These are phyloP conservation scores for Aproaerema taeniolella DNA, from an alignment of 2,888 invertebrate genomes.

Conservation along the genomic window DNA sequence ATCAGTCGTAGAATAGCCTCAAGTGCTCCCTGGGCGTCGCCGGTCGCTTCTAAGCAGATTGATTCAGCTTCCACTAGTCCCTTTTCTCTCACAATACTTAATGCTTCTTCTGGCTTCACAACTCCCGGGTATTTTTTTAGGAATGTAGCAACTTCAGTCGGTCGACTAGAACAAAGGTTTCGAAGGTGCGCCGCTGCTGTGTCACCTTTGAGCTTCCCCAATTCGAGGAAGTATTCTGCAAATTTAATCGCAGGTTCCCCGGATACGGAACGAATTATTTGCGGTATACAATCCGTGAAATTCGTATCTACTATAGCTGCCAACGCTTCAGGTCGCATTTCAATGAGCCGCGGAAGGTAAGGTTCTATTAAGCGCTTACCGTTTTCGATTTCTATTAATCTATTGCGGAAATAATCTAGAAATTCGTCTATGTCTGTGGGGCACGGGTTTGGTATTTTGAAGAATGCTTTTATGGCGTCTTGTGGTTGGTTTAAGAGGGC, in stretches of 20 bases:
- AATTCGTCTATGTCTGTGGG: conserved; percentile 51
- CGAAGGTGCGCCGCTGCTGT: conserved; percentile 47
- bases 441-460: conserved; percentile 44
- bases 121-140: conserved; percentile 44
- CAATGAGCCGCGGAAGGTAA: conserved; percentile 36
- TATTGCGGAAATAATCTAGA: conserved; percentile 46
- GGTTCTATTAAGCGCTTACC: conserved; percentile 29
- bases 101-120: conserved; percentile 60
- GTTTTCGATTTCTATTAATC: conserved; percentile 31
- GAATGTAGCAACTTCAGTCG: conserved; percentile 41
- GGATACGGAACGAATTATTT: conserved; percentile 28
- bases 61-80: conserved; percentile 52
- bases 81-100: conserved; percentile 42
- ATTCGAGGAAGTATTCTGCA: conserved; percentile 40
- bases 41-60: conserved; percentile 55
- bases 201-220: conserved; percentile 41
- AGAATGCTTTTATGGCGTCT: conserved; percentile 42
- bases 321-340: conserved; percentile 46
- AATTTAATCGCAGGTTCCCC: conserved; percentile 39
- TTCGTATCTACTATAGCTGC: conserved; percentile 46
- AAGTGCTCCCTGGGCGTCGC: conserved; percentile 55
- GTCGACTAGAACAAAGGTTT: conserved; percentile 40
- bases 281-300: conserved; percentile 27
- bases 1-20: conserved; percentile 43
- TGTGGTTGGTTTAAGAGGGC: conserved; percentile 34